Percentiles rank a stretch among this genome's conserved stretches.
These are phyloP conservation scores for Acrobasis consociella DNA, from an alignment of 2,888 invertebrate species.

Conservation along the genomic window DNA sequence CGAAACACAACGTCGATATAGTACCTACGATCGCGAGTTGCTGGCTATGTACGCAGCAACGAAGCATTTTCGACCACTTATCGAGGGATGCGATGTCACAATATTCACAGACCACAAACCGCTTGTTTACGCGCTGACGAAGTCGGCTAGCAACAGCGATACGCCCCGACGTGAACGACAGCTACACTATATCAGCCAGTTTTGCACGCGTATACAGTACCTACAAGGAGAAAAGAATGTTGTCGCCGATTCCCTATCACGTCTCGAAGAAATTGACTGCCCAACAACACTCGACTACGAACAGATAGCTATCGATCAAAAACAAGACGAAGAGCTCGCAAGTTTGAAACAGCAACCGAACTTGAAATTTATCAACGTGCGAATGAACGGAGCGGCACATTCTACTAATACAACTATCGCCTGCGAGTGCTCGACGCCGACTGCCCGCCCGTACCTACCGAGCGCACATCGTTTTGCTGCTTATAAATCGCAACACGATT, in stretches of 20 bases:
- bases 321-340: neutral
- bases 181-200: slow-evolving; percentile 33
- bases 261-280: slow-evolving; percentile 29
- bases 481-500: slow-evolving; percentile 29
- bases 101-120: slow-evolving; percentile 34
- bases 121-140: slow-evolving; percentile 26
- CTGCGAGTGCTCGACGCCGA: slow-evolving; percentile 24
- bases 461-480: slow-evolving; percentile 24
- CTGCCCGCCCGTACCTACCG: slow-evolving; percentile 23
- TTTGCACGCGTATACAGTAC: slow-evolving; percentile 29
- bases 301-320: slow-evolving; percentile 16
- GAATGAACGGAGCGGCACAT: slow-evolving; percentile 13
- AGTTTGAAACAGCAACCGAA: neutral
- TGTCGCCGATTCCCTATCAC: slow-evolving; percentile 34
- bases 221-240: slow-evolving; percentile 29
- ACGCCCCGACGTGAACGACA: slow-evolving; percentile 32
- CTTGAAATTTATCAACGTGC: slow-evolving; percentile 12
- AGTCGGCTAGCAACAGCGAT: slow-evolving; percentile 25
- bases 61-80: slow-evolving; percentile 28
- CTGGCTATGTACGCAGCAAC: slow-evolving; percentile 34
- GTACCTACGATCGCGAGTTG: slow-evolving; percentile 34
- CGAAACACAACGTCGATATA: slow-evolving; percentile 30
- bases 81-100: slow-evolving; percentile 29
- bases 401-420: no score
- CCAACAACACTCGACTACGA: slow-evolving; percentile 22